Evolutionary conservation across 2,797 vertebrate species (phyloP).

Genomic region (Babyrousa celebensis): DNA sequence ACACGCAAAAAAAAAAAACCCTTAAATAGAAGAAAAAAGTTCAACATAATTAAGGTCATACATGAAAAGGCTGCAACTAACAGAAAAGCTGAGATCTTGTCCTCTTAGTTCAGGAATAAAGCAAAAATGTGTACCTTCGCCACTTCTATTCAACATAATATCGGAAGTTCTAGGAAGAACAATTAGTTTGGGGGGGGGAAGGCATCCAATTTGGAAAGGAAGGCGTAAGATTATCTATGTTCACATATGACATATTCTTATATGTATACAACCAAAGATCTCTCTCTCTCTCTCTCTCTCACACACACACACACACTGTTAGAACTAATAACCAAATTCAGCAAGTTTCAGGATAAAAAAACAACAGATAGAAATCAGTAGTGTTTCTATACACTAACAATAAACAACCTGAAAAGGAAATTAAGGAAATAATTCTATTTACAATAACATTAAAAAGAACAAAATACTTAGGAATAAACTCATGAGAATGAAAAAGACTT

Average conservation of each 20-base stretch:
- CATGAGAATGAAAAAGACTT: neutral
- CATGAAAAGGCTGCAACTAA: neutral
- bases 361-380: neutral
- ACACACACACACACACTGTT: neutral
- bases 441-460: neutral
- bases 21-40: neutral
- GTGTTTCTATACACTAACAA: neutral
- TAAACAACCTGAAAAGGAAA: neutral
- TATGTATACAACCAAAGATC: neutral
- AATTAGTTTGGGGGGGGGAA: neutral
- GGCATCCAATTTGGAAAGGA: neutral
- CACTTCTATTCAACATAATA: neutral
- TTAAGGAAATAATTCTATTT: neutral
- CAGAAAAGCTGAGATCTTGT: neutral
- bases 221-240: neutral
- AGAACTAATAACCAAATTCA: conserved; percentile 29
- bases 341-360: neutral
- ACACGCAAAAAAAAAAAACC: neutral
- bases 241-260: neutral
- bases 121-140: neutral
- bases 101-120: neutral
- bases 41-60: neutral
- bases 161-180: neutral
- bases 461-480: conserved; percentile 1
- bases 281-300: too few relatives aligned